phyloP scores from a whole-genome alignment of 2,113 vertebrate species.

The Salvator merianae region DNA sequence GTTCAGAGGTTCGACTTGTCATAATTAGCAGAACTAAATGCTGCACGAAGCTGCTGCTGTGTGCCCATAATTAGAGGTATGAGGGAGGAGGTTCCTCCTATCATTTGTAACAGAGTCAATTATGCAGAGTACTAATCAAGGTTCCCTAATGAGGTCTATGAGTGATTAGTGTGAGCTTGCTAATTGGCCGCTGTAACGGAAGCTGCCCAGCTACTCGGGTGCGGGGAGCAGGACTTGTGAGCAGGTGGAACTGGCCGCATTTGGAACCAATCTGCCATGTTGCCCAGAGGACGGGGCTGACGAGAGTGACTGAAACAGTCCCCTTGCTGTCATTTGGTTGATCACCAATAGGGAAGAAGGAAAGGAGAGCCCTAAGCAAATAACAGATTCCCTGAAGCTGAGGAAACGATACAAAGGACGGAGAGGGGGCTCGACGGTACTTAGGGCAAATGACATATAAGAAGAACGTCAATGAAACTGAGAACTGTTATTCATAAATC shows the following conservation, averaged over 20 bases:
- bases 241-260: not conserved
- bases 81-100: not conserved
- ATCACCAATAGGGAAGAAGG: too few species aligned
- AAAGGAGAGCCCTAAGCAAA: too few species aligned
- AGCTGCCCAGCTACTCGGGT: not conserved
- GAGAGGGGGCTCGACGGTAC: too few species aligned
- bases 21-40: slow-evolving; percentile 1
- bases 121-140: slow-evolving; percentile 37
- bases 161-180: slow-evolving; percentile 3
- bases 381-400: too few species aligned
- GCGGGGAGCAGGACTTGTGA: not conserved
- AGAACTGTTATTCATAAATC: too few species aligned
- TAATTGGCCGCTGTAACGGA: slow-evolving; percentile 23
- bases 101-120: slow-evolving; percentile 30
- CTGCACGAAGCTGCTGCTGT: slow-evolving; percentile 1
- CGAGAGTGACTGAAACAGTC: too few species aligned
- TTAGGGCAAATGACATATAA: too few species aligned
- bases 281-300: too few species aligned
- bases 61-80: slow-evolving; percentile 15
- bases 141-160: slow-evolving; percentile 13
- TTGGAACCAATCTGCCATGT: not conserved
- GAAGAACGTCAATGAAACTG: too few species aligned
- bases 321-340: too few species aligned
- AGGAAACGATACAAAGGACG: too few species aligned
- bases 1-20: slow-evolving; percentile 3